Base-by-base conservation (phyloP, 1,140 invertebrate species). In the Cydia splendana region DNA sequence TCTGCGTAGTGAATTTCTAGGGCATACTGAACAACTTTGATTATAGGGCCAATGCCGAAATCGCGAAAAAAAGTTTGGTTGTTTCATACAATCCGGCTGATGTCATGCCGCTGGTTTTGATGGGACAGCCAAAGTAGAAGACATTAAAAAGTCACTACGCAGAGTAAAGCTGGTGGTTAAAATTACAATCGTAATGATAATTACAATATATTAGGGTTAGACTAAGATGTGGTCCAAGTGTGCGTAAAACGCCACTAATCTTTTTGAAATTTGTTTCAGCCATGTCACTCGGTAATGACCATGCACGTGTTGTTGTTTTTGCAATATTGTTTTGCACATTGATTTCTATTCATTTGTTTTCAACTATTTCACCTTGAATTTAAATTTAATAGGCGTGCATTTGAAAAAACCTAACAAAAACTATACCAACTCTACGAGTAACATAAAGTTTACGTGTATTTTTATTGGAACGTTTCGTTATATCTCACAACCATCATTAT, bases 291-390 rank as follows among this genome's bases (percentile, higher is more conserved):
- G 12, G 24, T 67, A 34, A 34, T 67, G 30, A 71, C 34, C 15
- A 71, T 71, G 34, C 67, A 18, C 34, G 42, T n/a, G 34, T 34
- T 34, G 34, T 34, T 34, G 34, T 34, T 34, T 24, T 34, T 34
- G 34, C 34, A 34, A 34, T 69, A 24, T 69, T 38, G 38, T 38
- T 38, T 71, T 71, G 67, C 67, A 71, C 67, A 24, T 38, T 71
- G 67, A 45, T 42, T 45, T 15, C 1, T 71, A 42, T 38, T 71
- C 67, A 71, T 71, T 71, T 38, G 67, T 71, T 71, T 71, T 71
- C 13, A 38, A 45, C 30, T 67, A 28, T 38, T 67, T 67, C 30
- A 67, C 67, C 67, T 71, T 71, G 67, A 71, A 71, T 71, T 71
- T 38, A 10, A 45, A 71, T 38, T 2, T 71, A 42, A 42, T 45